Percentiles rank a stretch among this genome's conserved stretches.
Evolutionary conservation across 2,113 vertebrate genomes (phyloP).

Genomic region (Zapus hudsonius): DNA sequence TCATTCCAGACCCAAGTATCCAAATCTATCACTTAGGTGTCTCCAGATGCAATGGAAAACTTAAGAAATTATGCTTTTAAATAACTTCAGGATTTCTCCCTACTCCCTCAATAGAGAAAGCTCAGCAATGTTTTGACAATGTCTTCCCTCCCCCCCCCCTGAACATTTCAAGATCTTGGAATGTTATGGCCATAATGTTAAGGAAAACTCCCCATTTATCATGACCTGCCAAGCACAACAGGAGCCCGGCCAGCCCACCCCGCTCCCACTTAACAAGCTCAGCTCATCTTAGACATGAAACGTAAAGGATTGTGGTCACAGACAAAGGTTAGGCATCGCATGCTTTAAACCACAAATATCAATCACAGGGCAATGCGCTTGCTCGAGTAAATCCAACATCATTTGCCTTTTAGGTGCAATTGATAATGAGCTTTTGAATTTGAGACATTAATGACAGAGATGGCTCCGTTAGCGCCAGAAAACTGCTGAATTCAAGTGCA

Average conservation of each 20-base stretch:
- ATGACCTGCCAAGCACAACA: constrained; percentile 85
- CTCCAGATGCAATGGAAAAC: not conserved
- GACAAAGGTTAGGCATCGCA: constrained; percentile 83
- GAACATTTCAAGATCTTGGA: constrained; percentile 79
- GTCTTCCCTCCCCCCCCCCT: constrained; percentile 22
- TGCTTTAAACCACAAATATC: constrained; percentile 83
- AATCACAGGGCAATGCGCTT: constrained; percentile 80
- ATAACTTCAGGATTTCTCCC: not conserved
- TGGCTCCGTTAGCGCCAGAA: constrained; percentile 40
- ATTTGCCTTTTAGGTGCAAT: constrained; percentile 40
- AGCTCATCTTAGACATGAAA: constrained; percentile 75
- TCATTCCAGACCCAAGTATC: not conserved
- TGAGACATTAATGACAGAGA: constrained; percentile 58
- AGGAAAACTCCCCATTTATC: constrained; percentile 86
- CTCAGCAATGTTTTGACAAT: constrained; percentile 37
- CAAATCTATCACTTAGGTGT: not conserved
- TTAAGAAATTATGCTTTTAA: constrained; percentile 50
- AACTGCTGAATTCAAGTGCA: not conserved
- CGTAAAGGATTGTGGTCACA: constrained; percentile 84
- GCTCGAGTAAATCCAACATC: constrained; percentile 53
- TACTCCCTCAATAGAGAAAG: constrained; percentile 61
- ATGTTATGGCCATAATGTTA: constrained; percentile 85
- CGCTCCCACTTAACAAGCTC: constrained; percentile 80
- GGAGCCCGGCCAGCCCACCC: constrained; percentile 78
- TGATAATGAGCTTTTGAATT: constrained; percentile 54